phyloP scores from a whole-genome alignment of 1,140 invertebrate species.

The Daktulosphaira vitifoliae region DNA sequence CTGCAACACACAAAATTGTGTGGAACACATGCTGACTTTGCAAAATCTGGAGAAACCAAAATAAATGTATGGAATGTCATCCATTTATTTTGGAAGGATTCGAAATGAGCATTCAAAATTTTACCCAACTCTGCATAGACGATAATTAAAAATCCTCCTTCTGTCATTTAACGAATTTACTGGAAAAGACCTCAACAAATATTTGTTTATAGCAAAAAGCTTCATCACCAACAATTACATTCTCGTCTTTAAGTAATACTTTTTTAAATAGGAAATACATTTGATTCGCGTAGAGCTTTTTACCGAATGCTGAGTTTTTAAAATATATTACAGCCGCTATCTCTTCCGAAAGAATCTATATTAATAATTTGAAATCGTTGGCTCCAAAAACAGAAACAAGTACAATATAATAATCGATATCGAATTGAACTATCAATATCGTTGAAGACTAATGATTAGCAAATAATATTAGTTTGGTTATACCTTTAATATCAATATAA shows the following conservation, averaged over 20 bases:
- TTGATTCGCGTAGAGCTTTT: not conserved
- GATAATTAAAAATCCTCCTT: constrained; percentile 43
- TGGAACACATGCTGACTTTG: constrained; percentile 38
- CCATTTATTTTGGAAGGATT: constrained; percentile 39
- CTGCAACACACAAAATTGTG: constrained; percentile 38
- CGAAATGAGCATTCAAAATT: constrained; percentile 45
- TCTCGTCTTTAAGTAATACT: not conserved
- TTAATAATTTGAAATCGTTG: constrained; percentile 12
- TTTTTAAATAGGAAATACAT: not conserved
- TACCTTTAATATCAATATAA: too few species aligned
- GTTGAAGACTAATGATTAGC: too few species aligned
- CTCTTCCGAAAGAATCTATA: constrained; percentile 25
- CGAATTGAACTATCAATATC: too few species aligned
- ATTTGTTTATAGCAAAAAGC: constrained; percentile 42
- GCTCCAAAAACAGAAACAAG: constrained; percentile 2
- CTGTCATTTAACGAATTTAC: constrained; percentile 9
- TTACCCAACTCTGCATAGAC: constrained; percentile 38
- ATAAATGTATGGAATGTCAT: constrained; percentile 35
- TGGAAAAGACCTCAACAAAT: constrained; percentile 40
- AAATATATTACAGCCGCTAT: constrained; percentile 17
- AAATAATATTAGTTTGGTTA: too few species aligned
- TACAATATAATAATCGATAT: not conserved
- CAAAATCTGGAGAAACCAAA: constrained; percentile 36
- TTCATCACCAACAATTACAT: constrained; percentile 42
- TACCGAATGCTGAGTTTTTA: not conserved